Evolutionary conservation across 2,113 vertebrate species (phyloP), one percentile per base, ranked within the genome.

Genomic region (Anarrhichthys ocellatus): DNA sequence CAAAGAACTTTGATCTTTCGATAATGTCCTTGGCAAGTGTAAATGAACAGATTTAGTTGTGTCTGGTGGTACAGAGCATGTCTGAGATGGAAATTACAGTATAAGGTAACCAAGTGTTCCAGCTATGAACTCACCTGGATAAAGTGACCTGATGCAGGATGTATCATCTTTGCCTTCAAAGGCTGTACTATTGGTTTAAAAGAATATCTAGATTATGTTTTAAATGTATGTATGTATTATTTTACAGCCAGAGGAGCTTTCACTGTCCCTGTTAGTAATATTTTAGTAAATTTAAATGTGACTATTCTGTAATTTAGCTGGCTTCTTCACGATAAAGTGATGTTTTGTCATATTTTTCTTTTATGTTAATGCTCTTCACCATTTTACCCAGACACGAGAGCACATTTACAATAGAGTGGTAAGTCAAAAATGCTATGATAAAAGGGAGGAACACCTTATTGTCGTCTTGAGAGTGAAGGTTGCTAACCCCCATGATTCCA

Each of bases 51-150:
- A 80, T 81, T 71, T 76, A n/a, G 58, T 79, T 86, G 77, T 82
- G 80, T 87, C 81, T 87, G 78, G 36, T 65, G 64, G 80, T 58
- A 70, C 77, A 81, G 61, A 80, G 68, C 46, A 79, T 79, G 78
- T 91, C 88, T 88, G 78, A 76, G 71, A 42, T 76, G 68, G 78
- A 77, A 80, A 81, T 73, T 73, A 71, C 67, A 65, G 84, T 78
- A 80, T 86, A 86, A 84, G 36, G 69, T 90, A 80, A 88, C 80
- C 32, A 67, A 68, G 77, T 84, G 82, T 78, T 87, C 69, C 75
- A 86, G 87, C 73, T 82, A 88, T 88, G 73, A 86, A 82, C 79
- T 88, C 79, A 89, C 73, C 85, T 89, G 78, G 77, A 78, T 92
- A 73, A 84, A 62, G 79, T 87, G 81, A 90, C 85, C 81, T 83